Base-by-base conservation (phyloP, 1,140 invertebrate genomes). In the Drosophila takahashii region DNA sequence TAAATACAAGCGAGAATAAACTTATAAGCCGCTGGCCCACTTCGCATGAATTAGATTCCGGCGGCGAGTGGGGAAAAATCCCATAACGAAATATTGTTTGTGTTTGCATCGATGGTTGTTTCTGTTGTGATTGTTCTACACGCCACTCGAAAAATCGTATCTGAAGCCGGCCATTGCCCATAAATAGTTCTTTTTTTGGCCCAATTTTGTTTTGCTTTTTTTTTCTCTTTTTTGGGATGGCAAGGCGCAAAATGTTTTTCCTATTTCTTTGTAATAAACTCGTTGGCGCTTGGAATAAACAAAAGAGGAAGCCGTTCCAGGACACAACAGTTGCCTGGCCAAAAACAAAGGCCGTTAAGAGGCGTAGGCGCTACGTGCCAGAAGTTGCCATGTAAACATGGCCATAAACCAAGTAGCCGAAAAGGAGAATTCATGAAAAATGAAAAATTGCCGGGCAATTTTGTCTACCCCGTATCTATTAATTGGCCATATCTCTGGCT, bases 1-100 rank as follows among this genome's bases (percentile, higher is more conserved):
- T 86, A 86, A 87, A 86, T 86, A 79, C 61, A 75, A 85, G 51
- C 81, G 75, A 64, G 73, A 87, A 86, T 87, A 86, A 87, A 86
- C 81, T 86, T 81, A 87, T 87, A 86, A 86, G 81, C 79, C 66
- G 61, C 59, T 70, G 64, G 77, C 73, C 77, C 64, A 67, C 77
- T 70, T 56, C 80, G 56, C 51, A 81, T 81, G 78, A 80, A 80
- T 80, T 80, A 80, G 78, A 80, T 62, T 18, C 36, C 26, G 34
- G 6, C 44, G 18, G 22, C 22, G 29, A 1, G 15, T 3, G 0
- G n/a, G 8, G 1, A 26, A 27, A 5, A 8, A 66, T 9, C 10
- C 65, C 54, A 70, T 60, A 83, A 70, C 71, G 59, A 78, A 83
- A 74, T 79, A 80, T 76, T 66, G 72, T 77, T 81, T 70, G 50